phyloP scores from a whole-genome alignment of 2,888 invertebrate species.

The Sclerodermus sp. region DNA sequence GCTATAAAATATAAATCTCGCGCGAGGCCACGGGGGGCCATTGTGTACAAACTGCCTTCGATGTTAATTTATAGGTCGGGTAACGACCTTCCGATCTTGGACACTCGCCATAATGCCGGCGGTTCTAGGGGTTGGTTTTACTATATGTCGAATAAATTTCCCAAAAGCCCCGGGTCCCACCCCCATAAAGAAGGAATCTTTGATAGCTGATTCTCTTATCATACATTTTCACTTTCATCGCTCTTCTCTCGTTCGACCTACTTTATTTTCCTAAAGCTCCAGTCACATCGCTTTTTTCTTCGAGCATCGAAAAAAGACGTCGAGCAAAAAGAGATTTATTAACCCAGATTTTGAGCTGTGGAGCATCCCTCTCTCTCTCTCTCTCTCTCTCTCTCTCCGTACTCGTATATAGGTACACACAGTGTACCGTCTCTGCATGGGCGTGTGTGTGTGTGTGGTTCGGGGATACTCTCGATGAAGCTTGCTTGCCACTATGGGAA shows the following conservation, averaged over 20 bases:
- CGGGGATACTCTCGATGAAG: neutral
- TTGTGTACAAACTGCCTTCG: slow-evolving; percentile 23
- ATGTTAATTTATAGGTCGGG: slow-evolving; percentile 32
- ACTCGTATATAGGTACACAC: too few relatives aligned
- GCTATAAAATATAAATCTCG: neutral
- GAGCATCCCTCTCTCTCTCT: too few relatives aligned
- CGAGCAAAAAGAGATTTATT: neutral
- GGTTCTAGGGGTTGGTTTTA: slow-evolving; percentile 24
- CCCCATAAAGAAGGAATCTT: slow-evolving; percentile 30
- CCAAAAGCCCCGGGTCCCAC: slow-evolving; percentile 16
- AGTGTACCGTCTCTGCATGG: neutral
- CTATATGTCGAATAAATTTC: slow-evolving; percentile 31
- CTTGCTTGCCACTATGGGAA: too few relatives aligned
- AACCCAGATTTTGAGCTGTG: too few relatives aligned
- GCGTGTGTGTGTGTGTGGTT: neutral
- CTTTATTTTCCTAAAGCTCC: neutral
- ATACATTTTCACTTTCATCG: slow-evolving; percentile 23
- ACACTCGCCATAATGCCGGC: slow-evolving; percentile 28
- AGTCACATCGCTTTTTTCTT: too few relatives aligned
- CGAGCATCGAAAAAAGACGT: neutral
- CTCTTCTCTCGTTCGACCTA: neutral
- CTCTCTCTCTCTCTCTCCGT: too few relatives aligned
- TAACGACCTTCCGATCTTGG: slow-evolving; percentile 35
- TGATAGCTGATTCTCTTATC: neutral
- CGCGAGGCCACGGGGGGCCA: slow-evolving; percentile 11